Percentiles rank a stretch among this genome's conserved stretches.
Conservation (phyloP, 2,888 invertebrate genomes). For the Psylliodes chrysocephalus region DNA sequence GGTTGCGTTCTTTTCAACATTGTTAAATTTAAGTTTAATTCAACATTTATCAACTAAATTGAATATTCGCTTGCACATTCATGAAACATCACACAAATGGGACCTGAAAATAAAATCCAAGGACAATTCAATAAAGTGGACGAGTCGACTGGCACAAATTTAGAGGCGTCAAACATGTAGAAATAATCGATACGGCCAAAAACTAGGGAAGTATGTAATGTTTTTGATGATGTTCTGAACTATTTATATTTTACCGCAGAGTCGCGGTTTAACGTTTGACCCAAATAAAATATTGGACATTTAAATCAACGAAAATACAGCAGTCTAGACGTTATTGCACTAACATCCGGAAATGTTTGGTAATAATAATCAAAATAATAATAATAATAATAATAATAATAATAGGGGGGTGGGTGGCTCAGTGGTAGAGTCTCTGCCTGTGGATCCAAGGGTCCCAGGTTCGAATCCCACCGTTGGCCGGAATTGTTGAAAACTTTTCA, state of each 20-base stretch:
- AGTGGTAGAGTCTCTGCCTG: too few species aligned
- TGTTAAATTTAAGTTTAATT: too few species aligned
- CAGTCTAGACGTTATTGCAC: too few species aligned
- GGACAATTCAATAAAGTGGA: constrained; percentile 35
- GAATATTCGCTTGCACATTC: constrained; percentile 2
- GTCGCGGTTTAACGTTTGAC: neutral
- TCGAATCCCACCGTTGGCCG: too few species aligned
- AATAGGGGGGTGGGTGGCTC: too few species aligned
- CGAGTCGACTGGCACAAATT: constrained; percentile 30
- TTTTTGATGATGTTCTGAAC: neutral
- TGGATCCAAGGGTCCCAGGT: too few species aligned
- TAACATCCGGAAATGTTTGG: too few species aligned
- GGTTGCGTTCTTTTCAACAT: too few species aligned
- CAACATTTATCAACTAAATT: constrained; percentile 5
- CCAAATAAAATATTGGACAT: neutral
- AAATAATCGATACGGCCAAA: neutral
- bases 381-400: too few species aligned
- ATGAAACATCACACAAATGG: neutral
- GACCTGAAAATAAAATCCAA: constrained; percentile 25
- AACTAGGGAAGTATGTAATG: neutral
- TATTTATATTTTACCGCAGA: neutral
- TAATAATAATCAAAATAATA: too few species aligned
- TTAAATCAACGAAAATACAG: too few species aligned
- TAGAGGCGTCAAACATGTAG: constrained; percentile 22
- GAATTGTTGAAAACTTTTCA: too few species aligned